Base-by-base conservation (phyloP, 2,888 invertebrate genomes). In the Cantharis rustica region DNA sequence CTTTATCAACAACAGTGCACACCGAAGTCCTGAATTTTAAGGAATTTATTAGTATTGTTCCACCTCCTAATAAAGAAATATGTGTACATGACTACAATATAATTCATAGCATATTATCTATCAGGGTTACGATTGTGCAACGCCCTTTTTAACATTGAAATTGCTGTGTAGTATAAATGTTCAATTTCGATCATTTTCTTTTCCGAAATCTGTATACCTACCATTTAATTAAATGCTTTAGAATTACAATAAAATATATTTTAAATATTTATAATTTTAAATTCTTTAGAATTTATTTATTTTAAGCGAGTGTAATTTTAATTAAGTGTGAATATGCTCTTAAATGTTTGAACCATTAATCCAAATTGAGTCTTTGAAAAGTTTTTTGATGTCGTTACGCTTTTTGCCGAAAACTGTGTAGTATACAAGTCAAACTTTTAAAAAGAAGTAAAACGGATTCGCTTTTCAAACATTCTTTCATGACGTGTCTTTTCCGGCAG, bases 361-460 rank as follows among this genome's bases (percentile, higher is more conserved):
- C 85, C 85, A 83, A 85, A 86, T 85, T 84, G 85, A 85, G 85
- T 84, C 84, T 85, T 84, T 76, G 76, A 79, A 83, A 85, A 84
- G 81, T 86, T 85, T 82, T 80, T 80, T 80, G 79, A 47, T 79
- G 76, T 80, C 80, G 80, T 74, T 80, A 75, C 75, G 80, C 80
- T 80, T 82, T 83, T 82, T 79, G 81, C 80, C 80, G 83, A 82
- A 84, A 83, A 17, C 64, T 66, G n/a, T 81, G 78, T 71, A 72
- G 77, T 81, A 80, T 82, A 82, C 81, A 83, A 82, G 81, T 82
- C 78, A 80, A 83, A 84, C 82, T 84, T 84, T 84, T 82, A 20
- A 84, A 83, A 83, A 84, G 83, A 83, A 84, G 83, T 84, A 84
- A 84, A 84, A 84, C 83, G 83, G 84, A 84, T 84, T 84, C 83